Evolutionary conservation across 2,888 invertebrate genomes (phyloP), one percentile per base, ranked within the genome.

Genomic region (Biston stratarius): DNA sequence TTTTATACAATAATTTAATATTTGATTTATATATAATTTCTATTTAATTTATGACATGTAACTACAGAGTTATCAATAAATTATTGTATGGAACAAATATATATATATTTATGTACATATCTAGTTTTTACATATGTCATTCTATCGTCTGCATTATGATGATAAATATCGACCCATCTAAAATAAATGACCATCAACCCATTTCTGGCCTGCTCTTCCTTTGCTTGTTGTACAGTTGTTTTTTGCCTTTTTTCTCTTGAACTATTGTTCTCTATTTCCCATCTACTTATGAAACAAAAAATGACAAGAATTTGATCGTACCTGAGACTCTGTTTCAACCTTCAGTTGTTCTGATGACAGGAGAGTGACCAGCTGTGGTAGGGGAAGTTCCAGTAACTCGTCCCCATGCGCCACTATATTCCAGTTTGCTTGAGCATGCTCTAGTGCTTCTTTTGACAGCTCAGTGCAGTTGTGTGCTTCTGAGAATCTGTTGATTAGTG

Each of bases 301-400:
- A 12, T 12, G 5, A 12, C 33, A 52, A 36, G 2, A 36, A 36
- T 14, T n/a, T 7, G 14, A 42, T 3, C 5, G 8, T 40, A 97
- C 98, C 95, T 98, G 97, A 82, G 96, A 96, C 94, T 98, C 98
- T 73, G 96, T 97, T 83, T 98, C 98, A 62, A 99, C 97, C 83
- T 96, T 96, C 63, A 99, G 94, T 84, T 97, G 95, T 92, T 99
- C 98, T 70, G 98, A 98, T 76, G 96, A 95, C 61, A 99, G 91
- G 76, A 99, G 95, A 76, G 96, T 96, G 67, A 97, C 94, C 60
- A 99, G 92, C 81, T 96, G 95, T 74, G 96, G 95, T 82, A 97
- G 96, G 34, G 98, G 97, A 71, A 98, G 91, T 77, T 97, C 97
- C 72, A 97, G 94, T 83, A 98, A 96, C 90, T 99, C 99, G 83